Percentiles rank a stretch among this genome's conserved stretches.
These are phyloP conservation scores for Amphipoea oculea DNA, from an alignment of 2,888 invertebrate species.

Conservation along the genomic window DNA sequence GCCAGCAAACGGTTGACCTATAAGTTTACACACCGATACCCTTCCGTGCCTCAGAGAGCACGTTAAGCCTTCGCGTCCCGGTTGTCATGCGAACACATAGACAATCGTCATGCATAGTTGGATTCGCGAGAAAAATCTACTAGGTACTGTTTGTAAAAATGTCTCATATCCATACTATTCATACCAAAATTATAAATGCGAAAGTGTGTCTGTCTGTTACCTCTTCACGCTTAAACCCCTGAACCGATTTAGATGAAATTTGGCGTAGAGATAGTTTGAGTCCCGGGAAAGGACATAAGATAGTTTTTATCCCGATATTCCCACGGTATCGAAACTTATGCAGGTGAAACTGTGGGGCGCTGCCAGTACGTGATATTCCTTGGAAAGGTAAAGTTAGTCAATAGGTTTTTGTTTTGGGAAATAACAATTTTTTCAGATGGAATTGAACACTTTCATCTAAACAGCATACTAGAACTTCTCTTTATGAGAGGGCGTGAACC, in stretches of 20 bases:
- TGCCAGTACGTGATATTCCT: neutral
- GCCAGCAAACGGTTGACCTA: conserved; percentile 54
- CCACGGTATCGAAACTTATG: too few relatives aligned
- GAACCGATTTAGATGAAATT: too few relatives aligned
- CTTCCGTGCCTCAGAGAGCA: conserved; percentile 46
- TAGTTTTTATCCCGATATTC: too few relatives aligned
- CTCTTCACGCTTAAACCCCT: too few relatives aligned
- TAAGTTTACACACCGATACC: conserved; percentile 48
- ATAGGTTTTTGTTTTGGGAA: neutral
- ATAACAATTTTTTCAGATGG: neutral
- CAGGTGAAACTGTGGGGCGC: too few relatives aligned
- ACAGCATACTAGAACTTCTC: neutral
- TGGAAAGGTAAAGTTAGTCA: neutral
- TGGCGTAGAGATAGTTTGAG: too few relatives aligned
- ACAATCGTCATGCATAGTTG: conserved; percentile 7
- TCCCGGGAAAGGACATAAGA: too few relatives aligned
- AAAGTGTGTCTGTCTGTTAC: too few relatives aligned
- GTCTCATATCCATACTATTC: too few relatives aligned
- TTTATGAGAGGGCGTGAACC: too few relatives aligned
- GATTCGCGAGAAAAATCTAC: neutral
- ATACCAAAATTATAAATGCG: too few relatives aligned
- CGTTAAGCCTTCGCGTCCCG: conserved; percentile 8
- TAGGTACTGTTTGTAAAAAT: neutral
- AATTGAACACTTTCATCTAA: neutral
- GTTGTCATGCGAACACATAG: conserved; percentile 24